A percentile compares a stretch with the other conserved stretches of the same genome.
Evolutionary conservation across 64 coral and sea anemone genomes (phyloP).

Genomic region (Pocillopora damicornis): DNA sequence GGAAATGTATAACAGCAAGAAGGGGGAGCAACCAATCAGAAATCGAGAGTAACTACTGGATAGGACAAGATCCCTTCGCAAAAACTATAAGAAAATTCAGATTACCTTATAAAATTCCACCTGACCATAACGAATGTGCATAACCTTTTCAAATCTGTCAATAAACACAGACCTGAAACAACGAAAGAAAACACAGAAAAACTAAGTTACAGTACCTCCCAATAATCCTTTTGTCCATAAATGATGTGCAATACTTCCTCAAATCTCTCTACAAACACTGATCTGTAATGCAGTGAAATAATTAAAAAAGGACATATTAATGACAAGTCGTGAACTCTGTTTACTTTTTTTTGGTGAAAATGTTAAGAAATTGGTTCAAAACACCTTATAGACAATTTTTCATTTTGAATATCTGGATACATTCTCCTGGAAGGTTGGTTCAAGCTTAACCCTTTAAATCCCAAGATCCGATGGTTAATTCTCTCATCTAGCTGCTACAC

Average conservation of each 20-base stretch:
- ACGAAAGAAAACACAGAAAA: not conserved
- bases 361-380: too few relatives aligned
- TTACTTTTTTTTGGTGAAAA: too few relatives aligned
- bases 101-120: constrained; percentile 62
- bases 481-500: too few relatives aligned
- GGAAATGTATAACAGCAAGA: too few relatives aligned
- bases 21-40: too few relatives aligned
- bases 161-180: constrained; percentile 39
- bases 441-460: too few relatives aligned
- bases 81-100: not conserved
- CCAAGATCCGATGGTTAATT: too few relatives aligned
- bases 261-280: constrained; percentile 93
- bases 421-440: too few relatives aligned
- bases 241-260: constrained; percentile 89
- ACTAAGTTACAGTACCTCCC: constrained; percentile 60
- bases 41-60: too few relatives aligned
- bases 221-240: constrained; percentile 88
- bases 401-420: too few relatives aligned
- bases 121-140: constrained; percentile 66
- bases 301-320: too few relatives aligned
- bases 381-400: too few relatives aligned
- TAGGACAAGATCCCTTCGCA: not conserved
- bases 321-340: not conserved
- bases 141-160: constrained; percentile 58
- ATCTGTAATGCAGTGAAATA: constrained; percentile 57